Evolutionary conservation across 2,797 vertebrate genomes (phyloP).

Genomic region (Notolepis coatsorum): DNA sequence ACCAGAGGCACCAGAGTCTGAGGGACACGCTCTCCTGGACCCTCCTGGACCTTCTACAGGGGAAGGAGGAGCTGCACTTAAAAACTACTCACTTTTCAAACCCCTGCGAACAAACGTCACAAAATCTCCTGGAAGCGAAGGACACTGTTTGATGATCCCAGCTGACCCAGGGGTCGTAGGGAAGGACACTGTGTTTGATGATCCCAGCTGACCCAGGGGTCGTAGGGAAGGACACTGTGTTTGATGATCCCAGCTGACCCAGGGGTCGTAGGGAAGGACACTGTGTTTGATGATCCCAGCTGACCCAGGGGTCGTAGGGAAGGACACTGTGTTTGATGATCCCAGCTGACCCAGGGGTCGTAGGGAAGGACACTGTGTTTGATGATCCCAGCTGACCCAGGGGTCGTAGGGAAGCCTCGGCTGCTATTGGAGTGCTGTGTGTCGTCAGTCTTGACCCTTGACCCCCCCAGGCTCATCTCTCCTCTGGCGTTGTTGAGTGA

Average conservation of each 20-base stretch:
- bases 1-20: conserved; percentile 3
- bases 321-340: too few species aligned
- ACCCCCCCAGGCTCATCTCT: neutral
- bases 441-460: neutral
- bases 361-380: too few species aligned
- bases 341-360: too few species aligned
- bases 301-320: too few species aligned
- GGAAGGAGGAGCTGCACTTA: conserved; percentile 11
- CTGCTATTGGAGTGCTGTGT: neutral
- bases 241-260: neutral
- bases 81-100: neutral
- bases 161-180: too few species aligned
- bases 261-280: neutral
- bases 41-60: too few species aligned
- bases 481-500: neutral
- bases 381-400: neutral
- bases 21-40: neutral
- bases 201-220: neutral
- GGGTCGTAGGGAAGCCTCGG: neutral
- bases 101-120: conserved; percentile 12
- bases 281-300: neutral
- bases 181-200: too few species aligned
- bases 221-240: neutral
- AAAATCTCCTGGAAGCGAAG: neutral
- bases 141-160: neutral